Evolutionary conservation across 2,888 invertebrate species (phyloP).

Genomic region (Cremastinae sp.): DNA sequence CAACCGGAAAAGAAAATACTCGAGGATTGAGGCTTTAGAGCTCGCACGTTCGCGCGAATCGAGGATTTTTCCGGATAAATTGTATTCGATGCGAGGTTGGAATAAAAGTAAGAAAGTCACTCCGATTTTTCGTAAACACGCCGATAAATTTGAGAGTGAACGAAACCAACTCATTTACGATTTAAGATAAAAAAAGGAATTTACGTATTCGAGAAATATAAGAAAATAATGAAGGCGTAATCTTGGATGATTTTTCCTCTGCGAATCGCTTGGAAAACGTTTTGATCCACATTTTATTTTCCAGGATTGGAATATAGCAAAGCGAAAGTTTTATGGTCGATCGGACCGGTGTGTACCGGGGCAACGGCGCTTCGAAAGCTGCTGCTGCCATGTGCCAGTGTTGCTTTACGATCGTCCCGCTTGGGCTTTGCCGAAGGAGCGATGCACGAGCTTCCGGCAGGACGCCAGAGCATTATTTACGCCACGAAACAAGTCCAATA

Average conservation of each 20-base stretch:
- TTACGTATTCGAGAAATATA: conserved; percentile 34
- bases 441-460: conserved; percentile 68
- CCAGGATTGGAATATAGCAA: conserved; percentile 8
- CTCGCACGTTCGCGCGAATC: too few species aligned
- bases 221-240: conserved; percentile 16
- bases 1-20: too few species aligned
- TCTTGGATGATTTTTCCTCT: background rate
- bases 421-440: conserved; percentile 68
- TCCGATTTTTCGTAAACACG: too few species aligned
- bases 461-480: conserved; percentile 71
- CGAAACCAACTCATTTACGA: too few species aligned
- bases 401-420: conserved; percentile 68
- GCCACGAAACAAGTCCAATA: conserved; percentile 73
- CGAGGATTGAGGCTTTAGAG: too few species aligned
- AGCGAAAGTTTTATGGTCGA: conserved; percentile 65
- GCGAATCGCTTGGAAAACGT: background rate
- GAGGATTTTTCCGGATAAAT: too few species aligned
- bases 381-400: conserved; percentile 49
- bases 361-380: conserved; percentile 31
- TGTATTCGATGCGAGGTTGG: too few species aligned
- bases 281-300: background rate
- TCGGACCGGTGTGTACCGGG: conserved; percentile 55
- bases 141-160: too few species aligned
- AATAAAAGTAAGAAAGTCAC: too few species aligned
- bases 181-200: background rate